phyloP scores from a whole-genome alignment of 2,797 vertebrate genomes.

The Poeciliopsis turneri region DNA sequence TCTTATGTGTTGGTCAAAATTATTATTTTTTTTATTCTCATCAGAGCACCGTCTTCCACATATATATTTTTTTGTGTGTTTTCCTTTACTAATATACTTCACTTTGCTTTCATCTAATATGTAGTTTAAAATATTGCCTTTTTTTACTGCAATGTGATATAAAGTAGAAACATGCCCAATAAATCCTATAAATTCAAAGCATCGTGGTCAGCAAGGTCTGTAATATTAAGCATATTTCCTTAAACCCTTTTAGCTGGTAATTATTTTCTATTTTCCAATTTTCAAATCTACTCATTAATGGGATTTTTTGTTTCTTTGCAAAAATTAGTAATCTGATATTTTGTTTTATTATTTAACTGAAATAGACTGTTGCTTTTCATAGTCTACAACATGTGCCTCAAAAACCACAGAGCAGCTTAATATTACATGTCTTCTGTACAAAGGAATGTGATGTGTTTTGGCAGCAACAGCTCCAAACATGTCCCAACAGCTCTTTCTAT shows the following conservation, averaged over 20 bases:
- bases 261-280: conserved; percentile 7
- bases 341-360: conserved; percentile 10
- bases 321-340: background rate
- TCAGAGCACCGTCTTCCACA: background rate
- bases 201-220: too few species aligned
- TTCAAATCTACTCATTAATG: conserved; percentile 12
- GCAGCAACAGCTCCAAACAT: conserved; percentile 21
- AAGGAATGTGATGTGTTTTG: conserved; percentile 26
- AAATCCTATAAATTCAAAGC: too few species aligned
- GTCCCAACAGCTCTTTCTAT: conserved; percentile 11
- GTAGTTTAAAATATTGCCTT: too few species aligned
- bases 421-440: conserved; percentile 29
- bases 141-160: too few species aligned
- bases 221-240: too few species aligned
- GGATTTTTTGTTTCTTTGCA: background rate
- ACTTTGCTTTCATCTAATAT: too few species aligned
- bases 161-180: too few species aligned
- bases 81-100: too few species aligned
- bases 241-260: background rate
- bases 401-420: conserved; percentile 13
- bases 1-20: background rate
- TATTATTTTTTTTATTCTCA: background rate
- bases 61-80: background rate
- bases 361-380: background rate
- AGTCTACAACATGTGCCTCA: conserved; percentile 2